Conservation (phyloP, 2,888 invertebrate species). For the Hipparchia semele region DNA sequence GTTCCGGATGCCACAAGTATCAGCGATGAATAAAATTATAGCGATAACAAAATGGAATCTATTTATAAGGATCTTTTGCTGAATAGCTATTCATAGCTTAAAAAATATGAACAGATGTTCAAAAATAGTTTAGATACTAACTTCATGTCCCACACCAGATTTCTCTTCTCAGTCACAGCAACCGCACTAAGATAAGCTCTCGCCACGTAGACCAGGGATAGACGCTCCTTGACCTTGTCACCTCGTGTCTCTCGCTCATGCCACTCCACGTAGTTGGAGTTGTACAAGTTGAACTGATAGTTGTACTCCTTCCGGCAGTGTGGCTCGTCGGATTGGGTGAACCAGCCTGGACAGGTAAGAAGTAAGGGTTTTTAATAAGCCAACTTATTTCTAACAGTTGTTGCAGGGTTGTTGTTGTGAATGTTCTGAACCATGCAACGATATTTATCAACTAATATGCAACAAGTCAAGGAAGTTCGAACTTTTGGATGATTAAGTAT, state of each 20-base stretch:
- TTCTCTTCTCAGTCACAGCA: constrained; percentile 94
- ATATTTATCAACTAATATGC: no score
- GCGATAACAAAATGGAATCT: no score
- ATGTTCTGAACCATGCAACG: no score
- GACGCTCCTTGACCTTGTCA: constrained; percentile 84
- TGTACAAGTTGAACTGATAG: constrained; percentile 87
- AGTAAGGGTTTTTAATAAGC: background rate
- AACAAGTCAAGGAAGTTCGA: no score
- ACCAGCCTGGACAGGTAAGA: constrained; percentile 85
- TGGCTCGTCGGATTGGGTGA: constrained; percentile 91
- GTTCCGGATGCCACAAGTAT: no score
- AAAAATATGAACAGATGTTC: no score
- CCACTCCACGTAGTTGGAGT: constrained; percentile 92
- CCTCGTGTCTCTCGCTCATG: constrained; percentile 89
- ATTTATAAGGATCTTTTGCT: no score
- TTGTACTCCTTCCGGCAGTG: constrained; percentile 92
- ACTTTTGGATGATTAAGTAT: no score
- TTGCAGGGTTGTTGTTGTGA: no score
- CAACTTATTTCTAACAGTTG: no score
- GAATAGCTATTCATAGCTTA: no score
- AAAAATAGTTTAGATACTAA: constrained; percentile 39
- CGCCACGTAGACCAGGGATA: constrained; percentile 90
- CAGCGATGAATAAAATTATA: no score
- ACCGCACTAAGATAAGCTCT: constrained; percentile 91
- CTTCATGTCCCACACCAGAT: constrained; percentile 92